These are phyloP conservation scores for Triops cancriformis DNA, from an alignment of 1,140 invertebrate species.

Conservation along the genomic window DNA sequence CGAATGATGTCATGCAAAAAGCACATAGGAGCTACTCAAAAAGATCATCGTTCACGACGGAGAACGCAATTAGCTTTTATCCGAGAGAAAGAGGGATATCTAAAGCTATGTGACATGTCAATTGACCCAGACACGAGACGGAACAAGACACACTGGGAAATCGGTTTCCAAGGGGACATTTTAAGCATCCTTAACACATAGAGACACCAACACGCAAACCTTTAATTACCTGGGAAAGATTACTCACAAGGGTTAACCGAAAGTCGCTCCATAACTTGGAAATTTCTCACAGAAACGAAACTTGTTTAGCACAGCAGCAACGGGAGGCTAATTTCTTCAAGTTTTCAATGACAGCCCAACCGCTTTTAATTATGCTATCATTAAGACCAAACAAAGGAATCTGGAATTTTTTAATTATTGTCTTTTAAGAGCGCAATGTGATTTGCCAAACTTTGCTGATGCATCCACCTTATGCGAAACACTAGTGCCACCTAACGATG, in stretches of 20 bases:
- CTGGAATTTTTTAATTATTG: no score
- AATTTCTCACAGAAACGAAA: background rate
- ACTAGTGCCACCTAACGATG: no score
- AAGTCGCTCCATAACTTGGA: background rate
- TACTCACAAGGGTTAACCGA: background rate
- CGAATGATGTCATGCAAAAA: background rate
- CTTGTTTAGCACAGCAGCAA: no score
- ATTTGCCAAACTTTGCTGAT: no score
- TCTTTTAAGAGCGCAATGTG: no score
- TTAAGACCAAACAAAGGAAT: no score
- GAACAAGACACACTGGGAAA: background rate
- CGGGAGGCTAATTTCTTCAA: no score
- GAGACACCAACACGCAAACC: background rate
- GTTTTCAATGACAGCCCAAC: no score
- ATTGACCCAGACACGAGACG: background rate
- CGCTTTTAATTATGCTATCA: no score
- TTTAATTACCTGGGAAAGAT: background rate
- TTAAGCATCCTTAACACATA: background rate
- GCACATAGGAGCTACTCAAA: background rate
- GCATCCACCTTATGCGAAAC: no score
- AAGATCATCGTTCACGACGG: background rate
- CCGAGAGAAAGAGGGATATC: no score
- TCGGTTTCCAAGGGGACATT: background rate
- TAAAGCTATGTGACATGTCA: background rate
- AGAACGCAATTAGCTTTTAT: background rate